Evolutionary conservation across 37 sponge, comb jelly and placozoan species (phyloP), one percentile per base, ranked within the genome.

Genomic region (Trichoplax adhaerens): DNA sequence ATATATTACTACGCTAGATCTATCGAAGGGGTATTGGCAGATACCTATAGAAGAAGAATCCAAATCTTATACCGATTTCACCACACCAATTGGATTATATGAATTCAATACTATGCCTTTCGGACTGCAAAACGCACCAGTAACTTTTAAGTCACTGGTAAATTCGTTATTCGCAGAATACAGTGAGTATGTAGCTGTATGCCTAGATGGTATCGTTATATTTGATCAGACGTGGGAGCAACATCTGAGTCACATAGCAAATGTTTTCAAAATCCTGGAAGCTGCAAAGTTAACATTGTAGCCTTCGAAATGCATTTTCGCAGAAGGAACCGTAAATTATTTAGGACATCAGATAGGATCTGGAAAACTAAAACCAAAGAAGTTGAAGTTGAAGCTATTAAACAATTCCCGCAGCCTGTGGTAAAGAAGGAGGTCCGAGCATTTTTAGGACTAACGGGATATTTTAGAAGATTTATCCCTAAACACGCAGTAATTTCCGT

Each of bases 11-110:
- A 86, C 79, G 5, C 70, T 82, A 0, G 87, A 86, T 29, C 62
- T 87, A 2, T 52, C 74, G 5, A 82, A 72, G 50, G 87, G 87
- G 6, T 86, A 86, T 50, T 81, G 78, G 78, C 86, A 81, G 53
- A 55, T 85, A 47, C 78, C 81, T 2, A 1, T 85, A 64, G 62
- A 69, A 12, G 62, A 61, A 3, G 78, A 77, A 0, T 54, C 71
- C 1, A 50, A 57, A 48, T 58, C 64, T 65, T 72, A 81, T 53
- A 81, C 70, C 53, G 79, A 79, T 3, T 80, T 85, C 52, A 62
- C 58, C 5, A 77, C 75, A 0, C 86, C 82, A 0, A 72, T 56
- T 48, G 86, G 86, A 0, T 69, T 82, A 0, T 82, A 54, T 65
- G 56, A 81, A 8, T 85, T 81, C 55, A 64, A 54, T 50, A 71